Base-by-base conservation (phyloP, 2,888 invertebrate genomes). In the Eudemis profundana region DNA sequence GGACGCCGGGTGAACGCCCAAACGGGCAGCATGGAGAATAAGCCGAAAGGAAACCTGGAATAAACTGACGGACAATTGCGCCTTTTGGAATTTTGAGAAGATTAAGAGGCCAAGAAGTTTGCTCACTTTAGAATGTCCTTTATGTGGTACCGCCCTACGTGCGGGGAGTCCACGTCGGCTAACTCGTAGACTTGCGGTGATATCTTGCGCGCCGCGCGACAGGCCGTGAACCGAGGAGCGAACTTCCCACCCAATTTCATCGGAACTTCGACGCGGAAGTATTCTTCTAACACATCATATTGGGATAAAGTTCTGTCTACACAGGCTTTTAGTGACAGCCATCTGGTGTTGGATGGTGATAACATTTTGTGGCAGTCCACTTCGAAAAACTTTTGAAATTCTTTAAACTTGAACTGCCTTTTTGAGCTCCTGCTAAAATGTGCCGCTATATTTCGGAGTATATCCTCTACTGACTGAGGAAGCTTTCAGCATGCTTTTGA, bases 401-500 rank as follows among this genome's bases (percentile, higher is more conserved):
- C 67, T 59, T 40, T 53, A 14, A 72, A 21, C 10, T 60, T 59
- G 0, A 40, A 8, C 57, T 66, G 59, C 21, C 69, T 67, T 19
- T 12, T 17, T 4, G 66, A 38, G 23, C 70, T 71, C 4, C 68
- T 61, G 17, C 63, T 67, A 40, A 68, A 70, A 44, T 70, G 66
- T 14, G 69, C 59, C 5, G 51, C 68, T n/a, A 81, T 70, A 23
- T 70, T 70, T 61, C 78, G 3, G n/a, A 79, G 74, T 14, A 81
- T 63, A 66, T 79, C 76, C 69, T 82, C 79, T 47, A 75, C 72
- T 0, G 62, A 69, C 61, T 76, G 66, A n/a, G 82, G 81, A 2
- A 83, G 68, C 47, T 71, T 69, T 36, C 74, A 72, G 67, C 78
- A 79, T 2, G 79, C 77, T 68, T 78, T 74, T 51, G 77, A 78